Percentiles rank a stretch among this genome's conserved stretches.
Evolutionary conservation across 2,888 invertebrate genomes (phyloP).

Genomic region (Aspidapion aeneum): DNA sequence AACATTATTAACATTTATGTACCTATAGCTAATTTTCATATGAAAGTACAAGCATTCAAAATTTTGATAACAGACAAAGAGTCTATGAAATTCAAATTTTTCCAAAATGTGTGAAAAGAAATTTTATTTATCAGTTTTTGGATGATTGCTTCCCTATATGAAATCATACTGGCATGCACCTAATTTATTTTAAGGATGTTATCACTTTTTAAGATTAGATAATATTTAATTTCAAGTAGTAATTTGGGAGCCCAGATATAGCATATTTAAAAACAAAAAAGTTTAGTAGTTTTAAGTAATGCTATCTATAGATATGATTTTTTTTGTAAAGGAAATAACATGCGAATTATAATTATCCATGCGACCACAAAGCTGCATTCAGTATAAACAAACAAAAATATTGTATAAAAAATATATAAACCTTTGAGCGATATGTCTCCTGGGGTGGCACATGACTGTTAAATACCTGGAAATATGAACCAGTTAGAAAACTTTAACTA

Average conservation of each 20-base stretch:
- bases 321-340: neutral
- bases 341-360: neutral
- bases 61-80: neutral
- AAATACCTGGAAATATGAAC: slow-evolving; percentile 76
- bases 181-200: no score
- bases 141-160: neutral
- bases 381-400: slow-evolving; percentile 35
- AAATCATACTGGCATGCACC: neutral
- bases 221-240: neutral
- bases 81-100: neutral
- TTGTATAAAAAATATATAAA: slow-evolving; percentile 54
- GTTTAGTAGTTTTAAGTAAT: no score
- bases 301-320: no score
- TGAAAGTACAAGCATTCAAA: neutral
- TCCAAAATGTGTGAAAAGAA: neutral
- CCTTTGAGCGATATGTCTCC: slow-evolving; percentile 91
- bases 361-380: slow-evolving; percentile 29
- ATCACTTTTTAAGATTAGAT: no score
- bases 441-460: slow-evolving; percentile 93
- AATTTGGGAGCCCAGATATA: no score
- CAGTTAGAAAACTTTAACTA: slow-evolving; percentile 34
- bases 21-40: no score
- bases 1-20: no score
- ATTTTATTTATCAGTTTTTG: neutral
- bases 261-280: no score